Conservation (phyloP, 2,113 vertebrate species). For the Hyaena hyaena region DNA sequence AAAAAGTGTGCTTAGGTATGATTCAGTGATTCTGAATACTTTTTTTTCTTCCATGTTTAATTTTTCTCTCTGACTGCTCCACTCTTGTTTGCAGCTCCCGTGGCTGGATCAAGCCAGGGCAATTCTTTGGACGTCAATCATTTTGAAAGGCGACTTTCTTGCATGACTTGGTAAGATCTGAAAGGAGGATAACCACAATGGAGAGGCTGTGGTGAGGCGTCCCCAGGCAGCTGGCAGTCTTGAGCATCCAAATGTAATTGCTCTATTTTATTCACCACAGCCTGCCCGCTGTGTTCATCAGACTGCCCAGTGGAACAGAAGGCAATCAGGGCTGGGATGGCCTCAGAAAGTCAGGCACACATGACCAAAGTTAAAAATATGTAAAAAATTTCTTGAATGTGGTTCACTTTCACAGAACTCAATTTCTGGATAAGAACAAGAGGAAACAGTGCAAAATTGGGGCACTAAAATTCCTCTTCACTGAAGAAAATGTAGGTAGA, state of each 20-base stretch:
- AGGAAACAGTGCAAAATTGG: slow-evolving; percentile 72
- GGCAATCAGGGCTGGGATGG: slow-evolving; percentile 65
- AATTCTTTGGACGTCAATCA: slow-evolving; percentile 65
- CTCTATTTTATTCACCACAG: slow-evolving; percentile 21
- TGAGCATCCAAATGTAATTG: slow-evolving; percentile 71
- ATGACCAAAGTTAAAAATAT: slow-evolving; percentile 65
- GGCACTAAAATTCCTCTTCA: slow-evolving; percentile 68
- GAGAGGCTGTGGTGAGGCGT: neutral
- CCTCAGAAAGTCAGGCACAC: slow-evolving; percentile 65
- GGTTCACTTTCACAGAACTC: slow-evolving; percentile 73
- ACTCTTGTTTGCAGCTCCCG: slow-evolving; percentile 45
- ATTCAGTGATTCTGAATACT: slow-evolving; percentile 58
- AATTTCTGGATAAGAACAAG: slow-evolving; percentile 79
- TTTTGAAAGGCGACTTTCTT: slow-evolving; percentile 72
- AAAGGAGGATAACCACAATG: slow-evolving; percentile 59
- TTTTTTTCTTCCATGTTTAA: slow-evolving; percentile 33
- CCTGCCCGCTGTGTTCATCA: slow-evolving; percentile 74
- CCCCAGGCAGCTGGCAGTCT: slow-evolving; percentile 53
- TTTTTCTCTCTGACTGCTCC: slow-evolving; percentile 53
- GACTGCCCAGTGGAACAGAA: slow-evolving; percentile 77
- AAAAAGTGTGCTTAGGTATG: slow-evolving; percentile 44
- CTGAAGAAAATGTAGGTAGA: slow-evolving; percentile 61
- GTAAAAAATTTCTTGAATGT: slow-evolving; percentile 57
- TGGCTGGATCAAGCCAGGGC: slow-evolving; percentile 46
- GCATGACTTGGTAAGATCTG: slow-evolving; percentile 67